Evolutionary conservation across 2,888 invertebrate species (phyloP), one percentile per base, ranked within the genome.

Genomic region (Reticulitermes lucifugus): DNA sequence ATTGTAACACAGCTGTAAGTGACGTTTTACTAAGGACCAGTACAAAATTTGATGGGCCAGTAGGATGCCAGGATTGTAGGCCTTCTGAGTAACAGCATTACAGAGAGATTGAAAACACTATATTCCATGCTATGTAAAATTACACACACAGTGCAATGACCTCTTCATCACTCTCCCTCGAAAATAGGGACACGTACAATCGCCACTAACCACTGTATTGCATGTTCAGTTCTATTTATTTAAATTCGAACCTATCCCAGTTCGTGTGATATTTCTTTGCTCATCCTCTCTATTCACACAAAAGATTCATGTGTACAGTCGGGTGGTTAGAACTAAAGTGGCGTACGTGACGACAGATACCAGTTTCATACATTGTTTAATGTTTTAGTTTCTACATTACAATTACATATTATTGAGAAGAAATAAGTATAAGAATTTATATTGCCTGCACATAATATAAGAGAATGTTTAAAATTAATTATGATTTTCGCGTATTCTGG

Each of bases 221-320:
- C 60, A 60, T 60, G 60, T 21, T n/a, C 60, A 12, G 12, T 71
- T 25, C 71, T 71, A 71, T 71, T 71, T 71, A 71, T 71, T 71
- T 29, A 35, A 71, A 71, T 71, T 71, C 71, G 25, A 29, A 71
- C 35, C 35, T 29, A 71, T 71, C 71, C 29, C 0, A 60, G 60
- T 21, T 71, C 10, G 29, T 71, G 29, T 29, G 18, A 12, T 4
- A 71, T 35, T 71, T 71, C 71, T 71, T 9, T 71, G 14, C 71
- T 35, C 71, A 29, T 71, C 29, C 71, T n/a, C 25, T 71, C 29
- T 2, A 35, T 71, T 60, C 60, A 60, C 60, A 60, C 60, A 60
- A 12, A 60, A 60, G 0, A 6, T 21, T 60, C 60, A 60, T 60
- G n/a, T n/a, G 1, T 18, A n/a, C 60, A 60, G 7, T 3, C 2